A percentile compares a stretch with the other conserved stretches of the same genome.
phyloP scores from a whole-genome alignment of 2,888 invertebrate species.

The Patella pellucida region DNA sequence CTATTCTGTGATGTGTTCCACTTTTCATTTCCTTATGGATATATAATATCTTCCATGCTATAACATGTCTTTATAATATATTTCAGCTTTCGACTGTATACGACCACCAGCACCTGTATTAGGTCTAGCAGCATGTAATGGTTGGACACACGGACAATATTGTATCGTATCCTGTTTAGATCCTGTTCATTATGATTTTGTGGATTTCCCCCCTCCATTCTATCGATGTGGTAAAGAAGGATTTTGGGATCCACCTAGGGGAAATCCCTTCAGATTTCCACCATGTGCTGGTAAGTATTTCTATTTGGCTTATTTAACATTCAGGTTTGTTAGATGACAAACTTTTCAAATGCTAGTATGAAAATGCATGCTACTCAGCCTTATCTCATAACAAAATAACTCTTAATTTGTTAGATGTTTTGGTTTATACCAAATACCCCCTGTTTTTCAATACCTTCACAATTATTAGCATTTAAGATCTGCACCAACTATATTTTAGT shows the following conservation, averaged over 20 bases:
- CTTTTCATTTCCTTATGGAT: no score
- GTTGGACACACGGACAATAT: slow-evolving; percentile 43
- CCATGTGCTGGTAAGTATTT: slow-evolving; percentile 51
- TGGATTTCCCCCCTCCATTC: slow-evolving; percentile 93
- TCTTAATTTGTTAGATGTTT: no score
- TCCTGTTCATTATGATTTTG: slow-evolving; percentile 76
- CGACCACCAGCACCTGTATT: slow-evolving; percentile 48
- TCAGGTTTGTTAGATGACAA: no score
- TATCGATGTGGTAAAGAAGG: slow-evolving; percentile 99
- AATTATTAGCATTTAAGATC: no score
- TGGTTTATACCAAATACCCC: no score
- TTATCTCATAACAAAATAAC: no score
- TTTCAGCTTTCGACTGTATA: slow-evolving; percentile 53
- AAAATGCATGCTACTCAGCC: no score
- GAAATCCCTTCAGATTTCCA: slow-evolving; percentile 54
- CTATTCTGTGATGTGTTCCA: no score
- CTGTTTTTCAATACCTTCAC: no score
- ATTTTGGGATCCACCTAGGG: slow-evolving; percentile 79
- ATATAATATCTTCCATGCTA: no score
- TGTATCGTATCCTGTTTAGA: slow-evolving; percentile 65
- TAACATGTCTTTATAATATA: not conserved
- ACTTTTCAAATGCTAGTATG: no score
- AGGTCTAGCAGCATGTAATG: slow-evolving; percentile 44
- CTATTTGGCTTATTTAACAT: not conserved
- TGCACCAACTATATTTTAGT: no score